Evolutionary conservation across 2,797 vertebrate species (phyloP).

Genomic region (Gobio occitaniae): DNA sequence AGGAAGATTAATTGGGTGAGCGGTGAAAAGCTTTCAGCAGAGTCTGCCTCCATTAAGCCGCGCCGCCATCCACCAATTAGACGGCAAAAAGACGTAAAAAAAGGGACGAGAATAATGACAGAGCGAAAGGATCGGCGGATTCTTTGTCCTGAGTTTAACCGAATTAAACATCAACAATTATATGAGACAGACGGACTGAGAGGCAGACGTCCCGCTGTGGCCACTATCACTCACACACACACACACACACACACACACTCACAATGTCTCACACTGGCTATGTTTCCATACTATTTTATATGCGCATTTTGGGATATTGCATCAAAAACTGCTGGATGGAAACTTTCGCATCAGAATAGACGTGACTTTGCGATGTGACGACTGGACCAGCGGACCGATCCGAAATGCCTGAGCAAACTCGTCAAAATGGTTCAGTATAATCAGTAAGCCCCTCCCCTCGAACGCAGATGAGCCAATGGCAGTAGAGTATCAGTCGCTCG

Average conservation of each 20-base stretch:
- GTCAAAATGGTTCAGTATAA: too few relatives aligned
- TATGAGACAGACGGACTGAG: constrained; percentile 33
- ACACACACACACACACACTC: neutral
- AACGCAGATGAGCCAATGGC: too few relatives aligned
- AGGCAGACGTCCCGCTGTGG: constrained; percentile 24
- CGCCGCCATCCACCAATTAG: constrained; percentile 49
- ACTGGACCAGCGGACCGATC: too few relatives aligned
- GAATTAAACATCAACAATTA: constrained; percentile 52
- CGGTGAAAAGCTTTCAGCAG: constrained; percentile 58
- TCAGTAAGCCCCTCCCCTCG: too few relatives aligned
- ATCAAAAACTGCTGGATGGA: too few relatives aligned
- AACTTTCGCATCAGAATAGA: too few relatives aligned
- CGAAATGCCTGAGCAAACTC: too few relatives aligned
- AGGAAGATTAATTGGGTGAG: constrained; percentile 55
- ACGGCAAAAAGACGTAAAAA: constrained; percentile 42
- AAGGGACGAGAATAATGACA: constrained; percentile 39
- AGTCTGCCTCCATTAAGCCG: constrained; percentile 59
- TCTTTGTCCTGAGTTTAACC: constrained; percentile 51
- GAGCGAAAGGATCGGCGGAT: constrained; percentile 30
- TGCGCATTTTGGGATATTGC: too few relatives aligned
- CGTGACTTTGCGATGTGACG: too few relatives aligned
- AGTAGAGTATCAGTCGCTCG: too few relatives aligned
- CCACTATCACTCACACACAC: too few relatives aligned
- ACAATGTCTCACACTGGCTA: neutral
- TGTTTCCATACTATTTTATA: too few relatives aligned